phyloP scores from a whole-genome alignment of 1,140 invertebrate species.

The Oryzaephilus surinamensis region DNA sequence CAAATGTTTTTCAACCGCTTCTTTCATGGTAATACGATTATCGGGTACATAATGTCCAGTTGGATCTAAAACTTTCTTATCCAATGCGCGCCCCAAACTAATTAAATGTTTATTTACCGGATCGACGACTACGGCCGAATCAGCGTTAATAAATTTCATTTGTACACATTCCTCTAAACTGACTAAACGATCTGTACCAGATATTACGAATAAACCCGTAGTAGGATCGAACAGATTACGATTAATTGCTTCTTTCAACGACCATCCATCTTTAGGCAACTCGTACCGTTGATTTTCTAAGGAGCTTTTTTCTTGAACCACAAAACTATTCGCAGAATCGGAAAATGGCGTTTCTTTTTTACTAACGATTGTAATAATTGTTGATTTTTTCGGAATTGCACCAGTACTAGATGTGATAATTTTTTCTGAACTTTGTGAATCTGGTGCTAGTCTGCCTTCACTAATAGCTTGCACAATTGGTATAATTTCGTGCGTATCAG shows the following conservation, averaged over 20 bases:
- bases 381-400: conserved; percentile 15
- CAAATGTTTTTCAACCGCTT: conserved; percentile 61
- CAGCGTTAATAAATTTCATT: conserved; percentile 71
- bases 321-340: conserved; percentile 35
- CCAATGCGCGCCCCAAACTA: conserved; percentile 60
- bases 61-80: conserved; percentile 65
- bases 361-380: conserved; percentile 19
- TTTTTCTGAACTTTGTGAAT: conserved; percentile 42
- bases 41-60: conserved; percentile 59
- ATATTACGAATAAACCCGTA: conserved; percentile 76
- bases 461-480: conserved; percentile 73
- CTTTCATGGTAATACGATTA: conserved; percentile 58
- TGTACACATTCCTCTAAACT: conserved; percentile 81
- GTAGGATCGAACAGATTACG: conserved; percentile 67
- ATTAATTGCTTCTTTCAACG: conserved; percentile 63
- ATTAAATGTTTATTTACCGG: conserved; percentile 57
- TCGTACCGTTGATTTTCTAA: conserved; percentile 51
- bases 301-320: conserved; percentile 37
- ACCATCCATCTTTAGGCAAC: conserved; percentile 73
- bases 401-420: conserved; percentile 18
- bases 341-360: conserved; percentile 18
- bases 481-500: conserved; percentile 60
- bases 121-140: conserved; percentile 70
- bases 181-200: conserved; percentile 72
- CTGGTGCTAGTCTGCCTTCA: conserved; percentile 53